These are phyloP conservation scores for Leistus spinibarbis DNA, from an alignment of 2,888 invertebrate species.

Conservation along the genomic window DNA sequence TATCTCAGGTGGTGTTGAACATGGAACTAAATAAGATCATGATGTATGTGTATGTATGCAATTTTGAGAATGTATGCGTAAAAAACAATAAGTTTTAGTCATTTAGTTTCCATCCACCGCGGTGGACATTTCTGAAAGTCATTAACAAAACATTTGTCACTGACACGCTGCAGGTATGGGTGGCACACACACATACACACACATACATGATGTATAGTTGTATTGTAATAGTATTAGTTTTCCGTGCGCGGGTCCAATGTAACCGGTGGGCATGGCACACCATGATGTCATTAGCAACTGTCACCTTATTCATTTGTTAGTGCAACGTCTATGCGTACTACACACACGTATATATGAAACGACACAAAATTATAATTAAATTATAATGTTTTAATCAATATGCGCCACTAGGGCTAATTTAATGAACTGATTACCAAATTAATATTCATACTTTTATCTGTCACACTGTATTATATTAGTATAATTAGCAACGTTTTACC, in stretches of 20 bases:
- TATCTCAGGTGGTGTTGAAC: background rate
- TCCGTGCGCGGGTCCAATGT: background rate
- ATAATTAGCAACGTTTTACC: too few species aligned
- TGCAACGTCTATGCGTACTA: too few species aligned
- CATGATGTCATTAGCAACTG: conserved; percentile 39
- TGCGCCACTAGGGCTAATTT: background rate
- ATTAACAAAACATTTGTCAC: conserved; percentile 24
- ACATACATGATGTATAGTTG: background rate
- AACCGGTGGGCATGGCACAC: conserved; percentile 26
- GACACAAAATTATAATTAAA: conserved; percentile 32
- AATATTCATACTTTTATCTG: background rate
- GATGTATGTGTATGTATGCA: background rate
- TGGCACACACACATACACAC: background rate
- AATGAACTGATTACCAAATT: background rate
- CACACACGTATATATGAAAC: conserved; percentile 19
- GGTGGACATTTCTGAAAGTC: conserved; percentile 9
- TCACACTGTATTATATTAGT: background rate
- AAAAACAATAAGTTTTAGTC: background rate
- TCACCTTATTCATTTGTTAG: conserved; percentile 36
- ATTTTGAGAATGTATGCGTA: conserved; percentile 1
- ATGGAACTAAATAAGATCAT: conserved; percentile 6
- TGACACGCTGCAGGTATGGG: background rate
- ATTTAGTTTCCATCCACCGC: background rate
- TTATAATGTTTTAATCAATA: conserved; percentile 5
- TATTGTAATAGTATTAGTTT: background rate